phyloP scores from a whole-genome alignment of 2,113 vertebrate species.

The Sylvia atricapilla region DNA sequence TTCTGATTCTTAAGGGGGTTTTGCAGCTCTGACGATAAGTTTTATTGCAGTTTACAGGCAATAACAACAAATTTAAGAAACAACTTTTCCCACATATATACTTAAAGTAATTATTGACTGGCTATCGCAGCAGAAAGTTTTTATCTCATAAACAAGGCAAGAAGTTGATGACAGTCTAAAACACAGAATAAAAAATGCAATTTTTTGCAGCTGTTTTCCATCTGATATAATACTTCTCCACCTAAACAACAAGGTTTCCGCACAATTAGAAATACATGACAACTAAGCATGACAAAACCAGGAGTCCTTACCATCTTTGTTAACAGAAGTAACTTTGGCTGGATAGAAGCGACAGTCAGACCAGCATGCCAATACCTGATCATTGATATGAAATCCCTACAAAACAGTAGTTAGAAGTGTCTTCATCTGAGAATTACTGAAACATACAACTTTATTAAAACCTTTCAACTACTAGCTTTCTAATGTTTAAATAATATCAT shows the following conservation, averaged over 20 bases:
- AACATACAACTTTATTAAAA: neutral
- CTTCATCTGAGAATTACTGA: neutral
- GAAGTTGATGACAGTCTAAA: neutral
- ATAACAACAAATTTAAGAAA: neutral
- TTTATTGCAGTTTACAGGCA: neutral
- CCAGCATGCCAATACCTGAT: constrained; percentile 95
- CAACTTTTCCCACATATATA: neutral
- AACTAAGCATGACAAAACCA: neutral
- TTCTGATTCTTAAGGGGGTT: neutral
- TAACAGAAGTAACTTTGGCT: constrained; percentile 90
- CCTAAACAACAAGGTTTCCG: neutral
- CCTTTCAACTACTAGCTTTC: neutral
- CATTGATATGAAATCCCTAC: constrained; percentile 88
- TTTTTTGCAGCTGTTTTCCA: neutral
- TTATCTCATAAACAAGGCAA: neutral
- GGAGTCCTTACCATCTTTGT: constrained; percentile 88
- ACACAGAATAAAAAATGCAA: neutral
- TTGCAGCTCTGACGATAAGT: neutral
- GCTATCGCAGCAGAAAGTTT: neutral
- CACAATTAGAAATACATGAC: neutral
- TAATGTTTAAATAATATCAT: neutral
- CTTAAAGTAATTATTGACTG: neutral
- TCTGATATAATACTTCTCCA: neutral
- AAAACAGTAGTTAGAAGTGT: neutral
- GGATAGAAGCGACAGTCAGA: constrained; percentile 98